Percentiles rank a stretch among this genome's conserved stretches.
Evolutionary conservation across 2,113 vertebrate genomes (phyloP).

Genomic region (Pterophyllum scalare): DNA sequence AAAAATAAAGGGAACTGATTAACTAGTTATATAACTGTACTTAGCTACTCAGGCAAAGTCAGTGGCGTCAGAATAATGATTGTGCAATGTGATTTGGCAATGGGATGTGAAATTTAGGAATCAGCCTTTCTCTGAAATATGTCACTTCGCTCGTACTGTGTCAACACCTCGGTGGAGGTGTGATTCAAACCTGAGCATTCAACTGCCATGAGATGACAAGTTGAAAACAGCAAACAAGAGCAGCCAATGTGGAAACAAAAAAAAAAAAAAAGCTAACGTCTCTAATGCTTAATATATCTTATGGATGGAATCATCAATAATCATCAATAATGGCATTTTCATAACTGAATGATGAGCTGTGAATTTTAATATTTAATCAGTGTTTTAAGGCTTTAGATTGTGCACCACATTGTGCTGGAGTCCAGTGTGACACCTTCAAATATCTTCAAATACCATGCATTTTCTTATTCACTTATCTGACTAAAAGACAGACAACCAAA

Average conservation of each 20-base stretch:
- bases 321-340: neutral
- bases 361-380: neutral
- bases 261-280: neutral
- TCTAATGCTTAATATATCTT: too few species aligned
- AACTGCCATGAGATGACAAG: neutral
- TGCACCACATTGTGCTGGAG: neutral
- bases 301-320: neutral
- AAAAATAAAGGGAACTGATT: neutral
- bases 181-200: neutral
- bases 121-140: neutral
- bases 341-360: neutral
- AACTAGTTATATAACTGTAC: neutral
- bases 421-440: neutral
- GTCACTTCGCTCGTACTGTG: neutral
- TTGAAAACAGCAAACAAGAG: neutral
- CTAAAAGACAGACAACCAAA: neutral
- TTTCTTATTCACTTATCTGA: too few species aligned
- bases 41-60: neutral
- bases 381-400: neutral
- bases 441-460: neutral
- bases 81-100: neutral
- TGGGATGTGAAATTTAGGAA: neutral
- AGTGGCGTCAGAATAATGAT: neutral
- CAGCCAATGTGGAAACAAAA: neutral
- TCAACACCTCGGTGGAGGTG: neutral